A percentile compares a stretch with the other conserved stretches of the same genome.
Evolutionary conservation across 2,113 vertebrate genomes (phyloP).

Genomic region (Macheiramphus alcinus): DNA sequence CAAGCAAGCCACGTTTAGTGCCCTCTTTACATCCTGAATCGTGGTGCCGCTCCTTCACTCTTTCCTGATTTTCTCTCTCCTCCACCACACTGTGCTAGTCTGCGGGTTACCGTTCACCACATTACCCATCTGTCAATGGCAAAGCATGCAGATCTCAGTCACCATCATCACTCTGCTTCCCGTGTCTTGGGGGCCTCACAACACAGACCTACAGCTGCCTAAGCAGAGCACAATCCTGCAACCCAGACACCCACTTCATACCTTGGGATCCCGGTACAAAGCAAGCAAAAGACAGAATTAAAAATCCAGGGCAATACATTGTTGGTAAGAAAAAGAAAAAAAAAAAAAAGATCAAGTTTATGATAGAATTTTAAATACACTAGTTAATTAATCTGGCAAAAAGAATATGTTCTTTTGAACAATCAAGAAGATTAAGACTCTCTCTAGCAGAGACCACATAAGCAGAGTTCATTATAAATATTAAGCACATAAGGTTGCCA

Average conservation of each 20-base stretch:
- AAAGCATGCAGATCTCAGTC: background rate
- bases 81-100: background rate
- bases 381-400: background rate
- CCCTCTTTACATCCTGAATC: background rate
- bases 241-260: fast-evolving
- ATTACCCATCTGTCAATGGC: fast-evolving
- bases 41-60: background rate
- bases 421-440: background rate
- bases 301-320: background rate
- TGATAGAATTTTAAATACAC: background rate
- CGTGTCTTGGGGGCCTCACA: background rate
- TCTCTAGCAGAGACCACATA: background rate
- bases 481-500: background rate
- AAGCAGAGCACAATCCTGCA: background rate
- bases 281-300: background rate
- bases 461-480: background rate
- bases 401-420: background rate
- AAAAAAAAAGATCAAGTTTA: background rate
- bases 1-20: fast-evolving
- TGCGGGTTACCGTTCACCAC: background rate
- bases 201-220: too few relatives aligned
- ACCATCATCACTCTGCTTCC: background rate
- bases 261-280: background rate
- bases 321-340: background rate
- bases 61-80: background rate